Conservation (phyloP, 2,888 invertebrate genomes). For the Tetragonula carbonaria region DNA sequence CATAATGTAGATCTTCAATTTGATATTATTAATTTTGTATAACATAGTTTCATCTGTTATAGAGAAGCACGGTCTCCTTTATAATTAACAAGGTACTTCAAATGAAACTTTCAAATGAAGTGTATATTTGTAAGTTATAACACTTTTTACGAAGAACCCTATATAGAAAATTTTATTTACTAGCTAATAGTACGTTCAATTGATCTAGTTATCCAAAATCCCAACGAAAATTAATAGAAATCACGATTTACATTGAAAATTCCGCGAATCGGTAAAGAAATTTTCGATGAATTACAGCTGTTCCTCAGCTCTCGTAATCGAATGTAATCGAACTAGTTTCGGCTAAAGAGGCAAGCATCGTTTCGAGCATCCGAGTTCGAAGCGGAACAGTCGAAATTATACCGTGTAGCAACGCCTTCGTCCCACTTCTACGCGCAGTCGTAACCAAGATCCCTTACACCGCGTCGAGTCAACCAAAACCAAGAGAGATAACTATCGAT, state of each 20-base stretch:
- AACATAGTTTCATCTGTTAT: too few species aligned
- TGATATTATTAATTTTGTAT: too few species aligned
- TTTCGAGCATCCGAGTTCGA: neutral
- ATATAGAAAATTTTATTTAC: too few species aligned
- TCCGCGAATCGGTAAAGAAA: neutral
- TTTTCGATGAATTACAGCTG: neutral
- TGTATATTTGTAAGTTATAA: too few species aligned
- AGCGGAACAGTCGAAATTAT: neutral
- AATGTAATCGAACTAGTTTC: slow-evolving; percentile 11
- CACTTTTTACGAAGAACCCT: too few species aligned
- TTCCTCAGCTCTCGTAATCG: neutral
- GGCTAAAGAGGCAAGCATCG: neutral
- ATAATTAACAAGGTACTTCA: too few species aligned
- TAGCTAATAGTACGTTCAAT: too few species aligned
- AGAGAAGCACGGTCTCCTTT: too few species aligned
- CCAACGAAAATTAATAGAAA: neutral
- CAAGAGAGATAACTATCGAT: slow-evolving; percentile 19
- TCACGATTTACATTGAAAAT: neutral
- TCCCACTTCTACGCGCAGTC: neutral
- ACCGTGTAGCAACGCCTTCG: neutral
- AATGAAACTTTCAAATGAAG: too few species aligned
- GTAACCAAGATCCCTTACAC: neutral
- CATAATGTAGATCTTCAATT: too few species aligned
- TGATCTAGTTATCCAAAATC: neutral
- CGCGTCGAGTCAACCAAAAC: slow-evolving; percentile 4